Percentiles rank a stretch among this genome's conserved stretches.
Conservation (phyloP, 2,797 vertebrate genomes). For the Pterois miles region DNA sequence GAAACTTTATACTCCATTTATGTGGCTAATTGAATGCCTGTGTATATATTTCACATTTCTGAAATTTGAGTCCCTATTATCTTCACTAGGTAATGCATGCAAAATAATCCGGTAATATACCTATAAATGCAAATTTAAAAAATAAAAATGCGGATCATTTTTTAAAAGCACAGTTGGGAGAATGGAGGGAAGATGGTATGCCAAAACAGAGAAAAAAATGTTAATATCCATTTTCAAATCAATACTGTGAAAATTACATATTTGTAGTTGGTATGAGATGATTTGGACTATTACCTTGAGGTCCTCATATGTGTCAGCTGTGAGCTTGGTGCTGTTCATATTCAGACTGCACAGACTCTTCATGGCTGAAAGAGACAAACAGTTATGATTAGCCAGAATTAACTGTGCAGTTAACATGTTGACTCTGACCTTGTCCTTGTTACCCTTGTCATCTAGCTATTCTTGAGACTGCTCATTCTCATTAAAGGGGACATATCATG, state of each 20-base stretch:
- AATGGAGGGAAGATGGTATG: background rate
- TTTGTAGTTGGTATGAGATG: background rate
- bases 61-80: background rate
- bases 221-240: background rate
- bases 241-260: background rate
- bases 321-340: conserved; percentile 99
- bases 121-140: background rate
- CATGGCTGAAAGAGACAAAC: conserved; percentile 87
- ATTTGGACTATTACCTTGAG: conserved; percentile 89
- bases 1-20: too few relatives aligned
- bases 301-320: conserved; percentile 97
- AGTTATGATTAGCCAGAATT: background rate
- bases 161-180: background rate
- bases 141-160: background rate
- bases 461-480: background rate
- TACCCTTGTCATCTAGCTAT: background rate
- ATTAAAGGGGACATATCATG: too few relatives aligned
- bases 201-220: background rate
- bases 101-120: background rate
- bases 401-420: background rate
- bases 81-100: background rate
- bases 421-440: background rate
- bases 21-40: background rate
- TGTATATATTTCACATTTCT: background rate
- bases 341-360: conserved; percentile 99